Evolutionary conservation across 2,113 vertebrate species (phyloP).

Genomic region (Cercopithecus mona): DNA sequence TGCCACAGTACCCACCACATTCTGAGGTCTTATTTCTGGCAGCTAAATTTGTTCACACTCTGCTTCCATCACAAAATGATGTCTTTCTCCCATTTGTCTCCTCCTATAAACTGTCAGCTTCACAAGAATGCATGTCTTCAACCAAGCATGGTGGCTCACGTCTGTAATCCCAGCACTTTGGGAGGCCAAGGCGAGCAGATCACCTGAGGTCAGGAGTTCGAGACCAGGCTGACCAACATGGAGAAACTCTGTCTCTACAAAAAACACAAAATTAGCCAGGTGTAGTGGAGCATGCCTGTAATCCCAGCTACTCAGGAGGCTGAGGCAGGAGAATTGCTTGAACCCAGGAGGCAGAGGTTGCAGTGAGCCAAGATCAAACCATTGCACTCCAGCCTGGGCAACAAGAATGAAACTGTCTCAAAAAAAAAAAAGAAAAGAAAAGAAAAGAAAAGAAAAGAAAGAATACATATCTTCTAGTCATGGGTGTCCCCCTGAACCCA

Average conservation of each 20-base stretch:
- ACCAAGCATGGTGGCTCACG: background rate
- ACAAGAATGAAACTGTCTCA: background rate
- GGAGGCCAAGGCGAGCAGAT: background rate
- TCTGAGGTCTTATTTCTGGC: background rate
- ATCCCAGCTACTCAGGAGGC: background rate
- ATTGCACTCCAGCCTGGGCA: background rate
- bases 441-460: background rate
- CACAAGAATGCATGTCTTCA: background rate
- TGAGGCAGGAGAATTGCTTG: background rate
- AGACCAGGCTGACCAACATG: background rate
- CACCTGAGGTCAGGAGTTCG: background rate
- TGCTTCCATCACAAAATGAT: background rate
- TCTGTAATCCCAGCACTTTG: background rate
- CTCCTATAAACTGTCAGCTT: background rate
- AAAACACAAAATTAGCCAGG: background rate
- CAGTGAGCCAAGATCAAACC: background rate
- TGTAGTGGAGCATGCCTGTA: background rate
- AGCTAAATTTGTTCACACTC: background rate
- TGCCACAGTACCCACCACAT: accelerated
- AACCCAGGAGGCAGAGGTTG: background rate
- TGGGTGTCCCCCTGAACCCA: background rate
- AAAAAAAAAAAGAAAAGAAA: background rate
- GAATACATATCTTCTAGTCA: background rate
- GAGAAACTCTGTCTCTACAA: background rate
- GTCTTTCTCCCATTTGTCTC: background rate